Evolutionary conservation across 1,140 invertebrate species (phyloP), one percentile per base, ranked within the genome.

Genomic region (Hestina assimilis): DNA sequence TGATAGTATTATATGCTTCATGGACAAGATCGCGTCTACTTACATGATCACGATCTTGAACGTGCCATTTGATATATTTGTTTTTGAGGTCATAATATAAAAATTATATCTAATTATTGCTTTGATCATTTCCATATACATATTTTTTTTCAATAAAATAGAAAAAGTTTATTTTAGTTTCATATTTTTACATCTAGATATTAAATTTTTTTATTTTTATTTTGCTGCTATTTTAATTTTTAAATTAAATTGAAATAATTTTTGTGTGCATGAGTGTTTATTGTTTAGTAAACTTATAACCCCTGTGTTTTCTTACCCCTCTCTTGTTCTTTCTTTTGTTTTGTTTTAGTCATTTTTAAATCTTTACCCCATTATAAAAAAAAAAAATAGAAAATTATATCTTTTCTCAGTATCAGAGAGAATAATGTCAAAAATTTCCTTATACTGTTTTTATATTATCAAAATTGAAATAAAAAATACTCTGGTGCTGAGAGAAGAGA

Each of bases 261-360:
- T 19, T 19, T 38, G 7, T 38, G 33, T 48, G 45, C 45, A 48
- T 48, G 45, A 33, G 45, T 48, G 45, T 48, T 48, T 6, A 19
- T 29, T 47, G 7, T 17, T 28, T 47, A 33, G 26, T 33, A 31
- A 12, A 31, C 20, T 47, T n/a, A 47, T 47, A 47, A 29, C 45
- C 17, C 14, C 7, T 31, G 17, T 47, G 28, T 47, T 47, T 47
- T 47, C 26, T 47, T n/a, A 47, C 9, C 33, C 8, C 19, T 48
- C 12, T 23, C 12, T 48, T 48, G 4, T 46, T 23, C n/a, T 48
- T 29, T 35, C 21, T 48, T 17, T 48, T 21, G 26, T 33, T 31
- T 48, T 33, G 33, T 20, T 31, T 31, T 31, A 14, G 11, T 17
- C 33, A n/a, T n/a, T n/a, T n/a, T 4, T 38, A 19, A 19, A 17